phyloP scores from a whole-genome alignment of 2,113 vertebrate species.

The Ibidorhyncha struthersii region DNA sequence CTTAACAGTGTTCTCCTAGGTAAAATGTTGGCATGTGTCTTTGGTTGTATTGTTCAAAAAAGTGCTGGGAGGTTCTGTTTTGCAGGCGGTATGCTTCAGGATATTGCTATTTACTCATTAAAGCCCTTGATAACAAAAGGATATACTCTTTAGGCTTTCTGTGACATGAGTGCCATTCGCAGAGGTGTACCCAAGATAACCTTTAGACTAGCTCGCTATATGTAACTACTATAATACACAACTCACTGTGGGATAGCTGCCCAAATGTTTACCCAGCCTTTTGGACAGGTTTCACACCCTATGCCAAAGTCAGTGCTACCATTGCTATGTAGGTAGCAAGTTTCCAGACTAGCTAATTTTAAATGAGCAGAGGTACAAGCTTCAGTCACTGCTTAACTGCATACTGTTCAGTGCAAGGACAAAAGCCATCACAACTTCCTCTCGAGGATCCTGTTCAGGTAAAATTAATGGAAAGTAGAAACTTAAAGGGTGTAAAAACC shows the following conservation, averaged over 20 bases:
- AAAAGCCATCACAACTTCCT: not conserved
- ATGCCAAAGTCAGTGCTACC: not conserved
- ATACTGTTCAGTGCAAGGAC: not conserved
- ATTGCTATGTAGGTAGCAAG: not conserved
- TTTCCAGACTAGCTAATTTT: not conserved
- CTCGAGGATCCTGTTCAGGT: not conserved
- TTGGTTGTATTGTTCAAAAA: not conserved
- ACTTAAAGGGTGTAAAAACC: not conserved
- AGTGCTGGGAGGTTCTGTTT: not conserved
- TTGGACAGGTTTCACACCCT: not conserved
- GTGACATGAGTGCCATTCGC: not conserved
- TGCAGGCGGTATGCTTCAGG: not conserved
- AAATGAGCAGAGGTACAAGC: not conserved
- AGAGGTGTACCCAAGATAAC: not conserved
- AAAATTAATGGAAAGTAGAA: not conserved
- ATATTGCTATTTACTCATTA: not conserved
- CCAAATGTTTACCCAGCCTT: constrained; percentile 12
- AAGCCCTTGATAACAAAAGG: not conserved
- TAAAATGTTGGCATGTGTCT: not conserved
- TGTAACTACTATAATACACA: not conserved
- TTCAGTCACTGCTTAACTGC: not conserved
- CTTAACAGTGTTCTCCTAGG: not conserved
- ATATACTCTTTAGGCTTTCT: not conserved
- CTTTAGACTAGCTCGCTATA: not conserved
- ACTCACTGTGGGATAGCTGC: not conserved